Evolutionary conservation across 2,113 vertebrate species (phyloP), one percentile per base, ranked within the genome.

Genomic region (Amia ocellicauda): DNA sequence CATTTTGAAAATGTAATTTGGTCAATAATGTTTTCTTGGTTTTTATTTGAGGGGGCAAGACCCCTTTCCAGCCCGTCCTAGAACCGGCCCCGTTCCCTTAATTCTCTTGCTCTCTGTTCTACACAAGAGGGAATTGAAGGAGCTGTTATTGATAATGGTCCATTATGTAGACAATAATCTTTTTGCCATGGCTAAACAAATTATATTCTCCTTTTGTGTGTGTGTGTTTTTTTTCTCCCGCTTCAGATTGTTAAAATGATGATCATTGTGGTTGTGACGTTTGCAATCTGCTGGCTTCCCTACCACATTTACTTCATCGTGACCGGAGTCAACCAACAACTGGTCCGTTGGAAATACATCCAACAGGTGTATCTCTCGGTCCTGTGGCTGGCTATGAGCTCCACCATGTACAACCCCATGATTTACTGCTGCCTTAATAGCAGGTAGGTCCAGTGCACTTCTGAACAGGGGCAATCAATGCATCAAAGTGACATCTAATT

Each of bases 351-450:
- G 93, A 97, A 95, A 83, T 96, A 93, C 51, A 98, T 99, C 78
- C 97, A 99, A 75, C 97, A 99, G 78, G 88, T 99, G 57, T 99
- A 98, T 70, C 79, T 99, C 78, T 92, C 92, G 0, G 91, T 94
- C 62, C 88, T 99, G 81, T 97, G 96, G 94, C 88, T 99, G 65
- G 95, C 95, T 41, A 99, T 98, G 97, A 98, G 95, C 78, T 97
- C 94, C 23, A 97, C 95, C 31, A 99, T 99, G 96, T 98, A 98
- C 80, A 99, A 99, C 65, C 96, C 96, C 61, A 97, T 99, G 78
- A 99, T 99, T 86, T 99, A 99, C 88, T 99, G 94, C 78, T 99
- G 96, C 75, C 90, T 98, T 58, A 98, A 99, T 79, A 98, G 95
- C 82, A 93, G 96, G 96, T 97, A 86, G 79, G 86, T 72, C 2